Conservation (phyloP, 2,797 vertebrate species). For the Rhynchonycteris naso region DNA sequence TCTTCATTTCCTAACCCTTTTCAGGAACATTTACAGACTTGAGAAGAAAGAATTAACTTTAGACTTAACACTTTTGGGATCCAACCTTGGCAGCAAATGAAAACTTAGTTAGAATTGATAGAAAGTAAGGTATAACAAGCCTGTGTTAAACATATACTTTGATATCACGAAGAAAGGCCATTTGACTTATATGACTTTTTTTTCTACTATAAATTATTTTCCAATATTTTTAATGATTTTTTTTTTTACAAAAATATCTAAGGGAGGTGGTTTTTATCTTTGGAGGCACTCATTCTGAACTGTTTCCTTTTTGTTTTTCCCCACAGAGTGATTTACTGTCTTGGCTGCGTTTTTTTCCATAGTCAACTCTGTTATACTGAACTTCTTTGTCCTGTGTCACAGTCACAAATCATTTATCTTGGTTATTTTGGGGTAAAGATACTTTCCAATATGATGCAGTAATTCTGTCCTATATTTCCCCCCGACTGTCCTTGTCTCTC, state of each 20-base stretch:
- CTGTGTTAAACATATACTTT: slow-evolving; percentile 75
- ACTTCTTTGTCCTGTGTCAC: slow-evolving; percentile 84
- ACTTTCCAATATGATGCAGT: slow-evolving; percentile 81
- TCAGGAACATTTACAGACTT: slow-evolving; percentile 50
- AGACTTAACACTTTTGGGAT: slow-evolving; percentile 70
- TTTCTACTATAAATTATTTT: slow-evolving; percentile 67
- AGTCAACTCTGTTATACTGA: slow-evolving; percentile 80
- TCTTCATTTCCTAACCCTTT: slow-evolving; percentile 56
- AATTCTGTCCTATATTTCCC: slow-evolving; percentile 63
- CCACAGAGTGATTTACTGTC: slow-evolving; percentile 82
- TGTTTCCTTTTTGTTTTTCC: slow-evolving; percentile 77
- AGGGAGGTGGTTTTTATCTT: slow-evolving; percentile 81
- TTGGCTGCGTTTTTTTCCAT: slow-evolving; percentile 80
- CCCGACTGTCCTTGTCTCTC: slow-evolving; percentile 27
- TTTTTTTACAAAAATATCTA: slow-evolving; percentile 62
- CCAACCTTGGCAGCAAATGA: slow-evolving; percentile 74
- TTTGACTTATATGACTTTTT: slow-evolving; percentile 74
- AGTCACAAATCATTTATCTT: slow-evolving; percentile 86
- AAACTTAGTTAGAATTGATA: slow-evolving; percentile 76
- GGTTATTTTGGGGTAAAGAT: slow-evolving; percentile 74
- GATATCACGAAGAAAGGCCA: slow-evolving; percentile 68
- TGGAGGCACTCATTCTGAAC: slow-evolving; percentile 78
- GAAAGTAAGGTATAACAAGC: slow-evolving; percentile 74
- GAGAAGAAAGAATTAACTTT: slow-evolving; percentile 70
- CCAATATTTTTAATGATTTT: slow-evolving; percentile 66